Percentiles rank a stretch among this genome's conserved stretches.
Conservation (phyloP, 2,113 vertebrate species). For the Rhagologus leucostigma region DNA sequence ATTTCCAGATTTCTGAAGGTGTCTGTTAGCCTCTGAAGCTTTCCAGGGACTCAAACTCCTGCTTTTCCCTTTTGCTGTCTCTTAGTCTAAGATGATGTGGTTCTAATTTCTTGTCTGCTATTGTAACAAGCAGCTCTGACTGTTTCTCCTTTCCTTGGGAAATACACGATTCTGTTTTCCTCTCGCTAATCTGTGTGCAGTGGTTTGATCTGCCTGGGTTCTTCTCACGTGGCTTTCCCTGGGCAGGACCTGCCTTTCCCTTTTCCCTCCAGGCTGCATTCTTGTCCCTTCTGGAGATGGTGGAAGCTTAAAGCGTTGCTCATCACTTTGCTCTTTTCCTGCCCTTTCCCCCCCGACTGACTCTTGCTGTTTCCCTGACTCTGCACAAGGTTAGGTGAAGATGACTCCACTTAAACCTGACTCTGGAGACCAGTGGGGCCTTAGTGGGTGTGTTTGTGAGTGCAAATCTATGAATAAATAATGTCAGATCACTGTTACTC, state of each 20-base stretch:
- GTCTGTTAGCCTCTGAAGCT: neutral
- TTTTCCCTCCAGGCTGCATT: neutral
- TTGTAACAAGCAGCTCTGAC: neutral
- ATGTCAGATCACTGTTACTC: neutral
- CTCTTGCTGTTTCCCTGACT: neutral
- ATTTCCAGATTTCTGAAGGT: neutral
- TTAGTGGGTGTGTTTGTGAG: neutral
- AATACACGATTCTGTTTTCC: neutral
- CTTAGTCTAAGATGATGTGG: neutral
- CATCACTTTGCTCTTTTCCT: neutral
- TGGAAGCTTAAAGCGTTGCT: neutral
- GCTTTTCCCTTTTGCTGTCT: neutral
- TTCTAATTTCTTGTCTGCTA: neutral
- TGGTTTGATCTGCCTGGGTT: neutral
- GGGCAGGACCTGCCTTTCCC: neutral
- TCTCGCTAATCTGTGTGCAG: accelerated
- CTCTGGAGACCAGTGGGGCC: neutral
- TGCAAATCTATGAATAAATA: neutral
- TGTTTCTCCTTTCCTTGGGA: neutral
- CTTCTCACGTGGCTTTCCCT: neutral
- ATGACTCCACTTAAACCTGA: neutral
- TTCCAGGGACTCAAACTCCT: neutral
- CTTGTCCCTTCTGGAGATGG: neutral
- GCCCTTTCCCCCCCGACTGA: neutral
- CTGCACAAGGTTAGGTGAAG: neutral